Evolutionary conservation across 2,888 invertebrate species (phyloP).

Genomic region (Dermolepida albohirtum): DNA sequence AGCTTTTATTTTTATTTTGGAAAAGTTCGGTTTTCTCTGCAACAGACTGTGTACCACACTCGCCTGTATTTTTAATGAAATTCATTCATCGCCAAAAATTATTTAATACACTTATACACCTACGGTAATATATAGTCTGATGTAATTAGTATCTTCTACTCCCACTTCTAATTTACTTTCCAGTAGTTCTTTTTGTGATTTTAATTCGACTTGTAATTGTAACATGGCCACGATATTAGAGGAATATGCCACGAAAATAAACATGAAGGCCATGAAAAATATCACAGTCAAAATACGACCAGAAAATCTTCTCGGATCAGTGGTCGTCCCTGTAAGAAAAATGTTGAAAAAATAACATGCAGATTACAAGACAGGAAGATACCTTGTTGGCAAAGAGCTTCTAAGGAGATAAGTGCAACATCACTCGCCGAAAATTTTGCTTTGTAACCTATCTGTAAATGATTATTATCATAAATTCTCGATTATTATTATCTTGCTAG

Average conservation of each 20-base stretch:
- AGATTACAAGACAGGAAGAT: conserved; percentile 16
- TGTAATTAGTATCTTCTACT: conserved; percentile 63
- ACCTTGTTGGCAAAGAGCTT: conserved; percentile 68
- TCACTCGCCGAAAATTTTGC: conserved; percentile 57
- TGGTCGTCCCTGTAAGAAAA: conserved; percentile 59
- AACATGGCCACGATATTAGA: conserved; percentile 68
- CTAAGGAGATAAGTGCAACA: conserved; percentile 64
- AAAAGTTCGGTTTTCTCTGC: too few species aligned
- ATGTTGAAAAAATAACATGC: not conserved
- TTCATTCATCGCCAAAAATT: too few species aligned
- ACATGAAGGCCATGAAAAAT: conserved; percentile 63
- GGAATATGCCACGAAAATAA: conserved; percentile 67
- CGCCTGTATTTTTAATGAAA: too few species aligned
- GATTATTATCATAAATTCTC: too few species aligned
- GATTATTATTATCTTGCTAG: too few species aligned
- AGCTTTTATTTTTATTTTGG: too few species aligned
- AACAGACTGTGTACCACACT: too few species aligned
- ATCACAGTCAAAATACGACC: conserved; percentile 64
- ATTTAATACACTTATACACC: conserved; percentile 3
- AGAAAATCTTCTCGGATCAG: conserved; percentile 61
- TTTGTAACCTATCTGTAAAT: conserved; percentile 37
- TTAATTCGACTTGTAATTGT: conserved; percentile 65
- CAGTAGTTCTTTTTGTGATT: conserved; percentile 60
- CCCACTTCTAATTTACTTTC: conserved; percentile 64
- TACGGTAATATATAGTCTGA: conserved; percentile 64